Percentiles rank a stretch among this genome's conserved stretches.
These are phyloP conservation scores for Enteromius fasciolatus DNA, from an alignment of 2,797 vertebrate genomes.

Conservation along the genomic window DNA sequence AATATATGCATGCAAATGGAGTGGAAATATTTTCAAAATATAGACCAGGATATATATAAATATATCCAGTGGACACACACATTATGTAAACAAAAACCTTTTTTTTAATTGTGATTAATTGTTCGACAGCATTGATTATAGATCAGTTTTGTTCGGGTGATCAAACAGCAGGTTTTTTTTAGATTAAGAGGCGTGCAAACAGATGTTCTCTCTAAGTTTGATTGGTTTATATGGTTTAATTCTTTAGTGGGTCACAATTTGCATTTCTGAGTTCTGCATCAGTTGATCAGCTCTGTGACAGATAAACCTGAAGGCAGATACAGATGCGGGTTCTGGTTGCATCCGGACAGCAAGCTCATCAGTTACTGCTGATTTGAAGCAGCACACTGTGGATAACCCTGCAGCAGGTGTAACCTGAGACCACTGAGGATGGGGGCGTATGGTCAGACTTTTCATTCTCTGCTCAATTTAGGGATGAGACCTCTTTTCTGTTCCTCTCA, in stretches of 20 bases:
- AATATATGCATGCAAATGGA: no score
- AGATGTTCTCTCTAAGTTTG: neutral
- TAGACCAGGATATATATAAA: no score
- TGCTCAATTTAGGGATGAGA: slow-evolving; percentile 20
- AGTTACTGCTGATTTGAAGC: slow-evolving; percentile 64
- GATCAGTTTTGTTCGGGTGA: neutral
- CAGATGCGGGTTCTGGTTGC: slow-evolving; percentile 71
- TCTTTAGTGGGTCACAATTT: neutral
- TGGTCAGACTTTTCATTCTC: slow-evolving; percentile 50
- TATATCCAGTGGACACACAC: no score
- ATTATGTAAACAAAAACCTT: no score
- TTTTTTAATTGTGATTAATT: no score
- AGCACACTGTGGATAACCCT: slow-evolving; percentile 55
- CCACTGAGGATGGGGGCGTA: slow-evolving; percentile 24
- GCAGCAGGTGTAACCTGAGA: slow-evolving; percentile 64
- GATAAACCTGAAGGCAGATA: slow-evolving; percentile 1
- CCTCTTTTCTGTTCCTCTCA: slow-evolving; percentile 37
- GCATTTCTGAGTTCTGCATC: slow-evolving; percentile 53
- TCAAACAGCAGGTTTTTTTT: neutral
- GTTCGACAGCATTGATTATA: no score
- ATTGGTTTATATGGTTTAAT: neutral
- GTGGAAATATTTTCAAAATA: no score
- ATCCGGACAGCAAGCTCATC: slow-evolving; percentile 74
- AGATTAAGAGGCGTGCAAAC: neutral
- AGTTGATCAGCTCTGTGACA: slow-evolving; percentile 7